Conservation (phyloP, 2,113 vertebrate species). For the Pseudorectes ferrugineus region DNA sequence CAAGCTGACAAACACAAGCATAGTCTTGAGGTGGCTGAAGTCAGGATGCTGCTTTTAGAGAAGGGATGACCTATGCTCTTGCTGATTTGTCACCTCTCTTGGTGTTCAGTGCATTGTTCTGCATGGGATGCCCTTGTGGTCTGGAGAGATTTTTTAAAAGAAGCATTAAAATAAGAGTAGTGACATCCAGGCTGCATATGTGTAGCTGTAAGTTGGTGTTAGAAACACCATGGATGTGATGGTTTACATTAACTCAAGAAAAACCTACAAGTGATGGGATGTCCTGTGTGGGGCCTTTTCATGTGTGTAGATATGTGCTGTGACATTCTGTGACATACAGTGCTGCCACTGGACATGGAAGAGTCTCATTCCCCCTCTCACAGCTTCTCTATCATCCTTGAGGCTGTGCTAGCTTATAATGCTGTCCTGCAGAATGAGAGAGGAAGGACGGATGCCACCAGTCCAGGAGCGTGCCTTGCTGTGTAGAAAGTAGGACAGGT, state of each 20-base stretch:
- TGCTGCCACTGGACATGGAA: rapidly evolving
- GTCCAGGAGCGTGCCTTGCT: neutral
- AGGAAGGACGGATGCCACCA: neutral
- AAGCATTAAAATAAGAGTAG: neutral
- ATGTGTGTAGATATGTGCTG: rapidly evolving
- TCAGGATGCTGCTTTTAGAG: neutral
- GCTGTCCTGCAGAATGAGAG: neutral
- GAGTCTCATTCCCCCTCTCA: rapidly evolving
- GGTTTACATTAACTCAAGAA: neutral
- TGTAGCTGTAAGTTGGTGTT: neutral
- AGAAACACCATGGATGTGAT: neutral
- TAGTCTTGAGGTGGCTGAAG: neutral
- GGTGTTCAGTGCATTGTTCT: neutral
- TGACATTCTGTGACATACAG: neutral
- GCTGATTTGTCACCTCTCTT: neutral
- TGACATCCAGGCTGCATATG: neutral
- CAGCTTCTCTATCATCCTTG: neutral
- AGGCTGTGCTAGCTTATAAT: neutral
- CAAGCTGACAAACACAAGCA: neutral
- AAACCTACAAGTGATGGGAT: neutral
- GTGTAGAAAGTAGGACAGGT: rapidly evolving
- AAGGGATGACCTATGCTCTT: neutral
- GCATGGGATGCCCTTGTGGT: neutral
- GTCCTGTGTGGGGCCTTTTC: neutral
- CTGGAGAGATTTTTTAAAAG: neutral